These are phyloP conservation scores for Plumapathes pennacea DNA, from an alignment of 92 coral and sea anemone genomes.

Conservation along the genomic window DNA sequence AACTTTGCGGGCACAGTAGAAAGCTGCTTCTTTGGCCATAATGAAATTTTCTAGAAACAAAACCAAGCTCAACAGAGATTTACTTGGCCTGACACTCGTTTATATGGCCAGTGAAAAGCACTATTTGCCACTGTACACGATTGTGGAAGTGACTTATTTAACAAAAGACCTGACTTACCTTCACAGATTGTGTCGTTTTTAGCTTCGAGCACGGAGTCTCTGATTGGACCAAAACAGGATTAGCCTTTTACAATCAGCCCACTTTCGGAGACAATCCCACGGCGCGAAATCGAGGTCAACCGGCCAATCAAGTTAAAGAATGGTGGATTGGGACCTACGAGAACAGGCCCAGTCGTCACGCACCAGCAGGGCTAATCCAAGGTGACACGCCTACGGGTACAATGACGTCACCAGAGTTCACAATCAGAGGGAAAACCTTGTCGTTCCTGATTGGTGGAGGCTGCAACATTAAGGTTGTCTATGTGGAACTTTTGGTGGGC, in stretches of 20 bases:
- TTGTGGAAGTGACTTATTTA: too few species aligned
- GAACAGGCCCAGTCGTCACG: conserved; percentile 11
- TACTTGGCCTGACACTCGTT: too few species aligned
- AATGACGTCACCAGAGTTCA: conserved; percentile 33
- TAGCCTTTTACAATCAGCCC: conserved; percentile 30
- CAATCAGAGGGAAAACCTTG: conserved; percentile 14
- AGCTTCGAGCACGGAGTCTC: too few species aligned
- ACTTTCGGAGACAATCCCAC: conserved; percentile 28
- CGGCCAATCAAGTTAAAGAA: conserved; percentile 12
- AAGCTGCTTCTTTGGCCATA: too few species aligned
- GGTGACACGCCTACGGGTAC: conserved; percentile 16
- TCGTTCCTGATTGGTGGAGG: conserved; percentile 39
- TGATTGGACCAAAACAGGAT: conserved; percentile 29
- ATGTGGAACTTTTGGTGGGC: conserved; percentile 18
- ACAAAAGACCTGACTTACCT: too few species aligned
- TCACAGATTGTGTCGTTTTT: too few species aligned
- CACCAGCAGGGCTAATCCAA: conserved; percentile 23
- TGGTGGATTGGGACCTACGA: conserved; percentile 42
- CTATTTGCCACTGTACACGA: too few species aligned
- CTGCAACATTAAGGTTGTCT: conserved; percentile 1
- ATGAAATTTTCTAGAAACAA: too few species aligned
- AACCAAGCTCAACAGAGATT: too few species aligned
- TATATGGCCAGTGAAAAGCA: too few species aligned
- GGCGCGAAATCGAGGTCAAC: conserved; percentile 5
- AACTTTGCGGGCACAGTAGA: too few species aligned